phyloP scores from a whole-genome alignment of 2,113 vertebrate genomes.

The Plectropomus leopardus region DNA sequence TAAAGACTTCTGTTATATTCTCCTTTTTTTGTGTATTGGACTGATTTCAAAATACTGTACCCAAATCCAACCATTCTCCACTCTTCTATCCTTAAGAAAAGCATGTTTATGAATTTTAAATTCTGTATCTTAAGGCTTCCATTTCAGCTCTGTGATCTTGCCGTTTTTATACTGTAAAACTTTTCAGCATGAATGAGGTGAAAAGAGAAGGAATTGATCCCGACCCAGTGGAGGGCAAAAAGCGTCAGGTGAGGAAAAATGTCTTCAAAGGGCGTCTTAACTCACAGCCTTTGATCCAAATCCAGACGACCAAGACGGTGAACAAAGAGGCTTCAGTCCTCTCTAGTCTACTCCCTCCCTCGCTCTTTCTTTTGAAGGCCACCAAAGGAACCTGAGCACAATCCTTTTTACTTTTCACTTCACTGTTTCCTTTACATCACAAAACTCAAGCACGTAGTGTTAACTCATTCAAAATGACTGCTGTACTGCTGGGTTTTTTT shows the following conservation, averaged over 20 bases:
- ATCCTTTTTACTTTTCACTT: slow-evolving; percentile 24
- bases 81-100: background rate
- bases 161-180: background rate
- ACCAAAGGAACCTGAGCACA: slow-evolving; percentile 19
- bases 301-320: slow-evolving; percentile 44
- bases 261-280: slow-evolving; percentile 75
- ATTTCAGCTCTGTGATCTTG: background rate
- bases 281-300: slow-evolving; percentile 73
- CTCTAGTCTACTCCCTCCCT: slow-evolving; percentile 22
- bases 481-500: too few relatives aligned
- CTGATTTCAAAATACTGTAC: background rate
- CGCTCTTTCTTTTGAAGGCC: slow-evolving; percentile 5
- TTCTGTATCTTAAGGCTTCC: slow-evolving; percentile 2
- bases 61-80: background rate
- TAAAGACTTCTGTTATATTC: background rate
- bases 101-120: background rate
- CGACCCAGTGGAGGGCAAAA: slow-evolving; percentile 21
- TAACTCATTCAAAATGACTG: slow-evolving; percentile 1
- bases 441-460: background rate
- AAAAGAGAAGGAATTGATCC: background rate
- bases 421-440: slow-evolving; percentile 1
- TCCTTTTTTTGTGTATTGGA: background rate
- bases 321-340: slow-evolving; percentile 58
- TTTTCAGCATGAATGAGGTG: background rate
- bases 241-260: slow-evolving; percentile 62